These are phyloP conservation scores for Crotalus viridis DNA, from an alignment of 2,113 vertebrate species.

Conservation along the genomic window DNA sequence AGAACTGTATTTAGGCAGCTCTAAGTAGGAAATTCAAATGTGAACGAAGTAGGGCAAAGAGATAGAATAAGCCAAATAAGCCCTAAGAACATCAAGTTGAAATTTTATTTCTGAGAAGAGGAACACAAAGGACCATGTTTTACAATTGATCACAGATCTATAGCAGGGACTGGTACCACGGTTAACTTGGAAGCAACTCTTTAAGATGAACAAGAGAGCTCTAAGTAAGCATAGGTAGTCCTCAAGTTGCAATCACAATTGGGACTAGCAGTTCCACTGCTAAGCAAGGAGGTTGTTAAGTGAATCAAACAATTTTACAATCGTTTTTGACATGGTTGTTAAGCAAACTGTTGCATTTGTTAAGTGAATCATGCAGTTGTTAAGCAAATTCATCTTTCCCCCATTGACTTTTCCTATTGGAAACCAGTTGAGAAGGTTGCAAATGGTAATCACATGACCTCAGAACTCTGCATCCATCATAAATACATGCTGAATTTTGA, in stretches of 20 bases:
- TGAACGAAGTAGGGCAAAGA: not conserved
- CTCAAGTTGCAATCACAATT: not conserved
- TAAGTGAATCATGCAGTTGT: not conserved
- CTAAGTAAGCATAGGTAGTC: not conserved
- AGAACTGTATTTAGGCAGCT: not conserved
- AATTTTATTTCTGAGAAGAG: not conserved
- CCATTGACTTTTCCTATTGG: not conserved
- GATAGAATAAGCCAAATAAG: not conserved
- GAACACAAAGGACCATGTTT: not conserved
- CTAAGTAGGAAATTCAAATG: not conserved
- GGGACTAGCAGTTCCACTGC: not conserved
- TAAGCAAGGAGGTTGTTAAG: not conserved
- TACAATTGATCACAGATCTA: not conserved
- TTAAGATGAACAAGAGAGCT: not conserved
- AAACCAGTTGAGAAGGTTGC: not conserved
- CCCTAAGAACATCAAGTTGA: not conserved
- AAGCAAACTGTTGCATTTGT: not conserved
- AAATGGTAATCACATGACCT: not conserved
- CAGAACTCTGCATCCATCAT: not conserved
- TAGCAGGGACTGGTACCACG: not conserved
- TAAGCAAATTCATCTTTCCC: not conserved
- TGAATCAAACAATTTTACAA: not conserved
- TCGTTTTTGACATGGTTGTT: not conserved
- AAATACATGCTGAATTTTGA: not conserved
- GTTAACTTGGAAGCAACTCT: not conserved